Conservation (phyloP, 2,113 vertebrate genomes). For the Archocentrus centrarchus region DNA sequence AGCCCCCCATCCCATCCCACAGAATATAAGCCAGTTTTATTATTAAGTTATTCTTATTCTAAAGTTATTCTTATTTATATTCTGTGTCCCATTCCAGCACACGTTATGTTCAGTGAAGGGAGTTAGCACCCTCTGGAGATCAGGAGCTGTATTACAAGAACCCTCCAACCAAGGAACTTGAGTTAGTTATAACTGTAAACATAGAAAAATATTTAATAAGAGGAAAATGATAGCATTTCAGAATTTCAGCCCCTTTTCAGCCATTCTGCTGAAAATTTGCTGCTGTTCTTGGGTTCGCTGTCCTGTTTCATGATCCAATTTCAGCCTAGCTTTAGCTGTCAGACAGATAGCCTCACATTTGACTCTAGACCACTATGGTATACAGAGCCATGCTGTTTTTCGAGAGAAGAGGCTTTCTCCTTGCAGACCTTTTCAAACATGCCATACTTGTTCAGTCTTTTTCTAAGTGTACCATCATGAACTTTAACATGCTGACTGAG, state of each 20-base stretch:
- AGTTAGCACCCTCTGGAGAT: conserved; percentile 39
- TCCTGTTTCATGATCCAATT: no score
- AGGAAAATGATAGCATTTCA: background rate
- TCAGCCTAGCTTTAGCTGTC: no score
- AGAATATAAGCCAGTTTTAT: no score
- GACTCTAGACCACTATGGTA: background rate
- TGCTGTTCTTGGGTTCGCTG: background rate
- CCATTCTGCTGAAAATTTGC: background rate
- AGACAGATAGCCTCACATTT: background rate
- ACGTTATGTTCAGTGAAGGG: background rate
- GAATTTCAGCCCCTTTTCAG: background rate
- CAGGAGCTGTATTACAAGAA: conserved; percentile 26
- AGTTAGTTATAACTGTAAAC: background rate
- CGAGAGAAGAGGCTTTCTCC: background rate
- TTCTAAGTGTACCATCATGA: background rate
- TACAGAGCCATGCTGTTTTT: background rate
- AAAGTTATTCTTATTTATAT: no score
- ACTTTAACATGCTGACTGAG: background rate
- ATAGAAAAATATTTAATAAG: background rate
- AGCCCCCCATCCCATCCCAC: background rate
- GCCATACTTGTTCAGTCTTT: background rate
- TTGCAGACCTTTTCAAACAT: background rate
- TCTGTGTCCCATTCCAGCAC: background rate
- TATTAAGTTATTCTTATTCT: no score
- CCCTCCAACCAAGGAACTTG: no score